Evolutionary conservation across 2,888 invertebrate genomes (phyloP).

Genomic region (Macrophya annulata): DNA sequence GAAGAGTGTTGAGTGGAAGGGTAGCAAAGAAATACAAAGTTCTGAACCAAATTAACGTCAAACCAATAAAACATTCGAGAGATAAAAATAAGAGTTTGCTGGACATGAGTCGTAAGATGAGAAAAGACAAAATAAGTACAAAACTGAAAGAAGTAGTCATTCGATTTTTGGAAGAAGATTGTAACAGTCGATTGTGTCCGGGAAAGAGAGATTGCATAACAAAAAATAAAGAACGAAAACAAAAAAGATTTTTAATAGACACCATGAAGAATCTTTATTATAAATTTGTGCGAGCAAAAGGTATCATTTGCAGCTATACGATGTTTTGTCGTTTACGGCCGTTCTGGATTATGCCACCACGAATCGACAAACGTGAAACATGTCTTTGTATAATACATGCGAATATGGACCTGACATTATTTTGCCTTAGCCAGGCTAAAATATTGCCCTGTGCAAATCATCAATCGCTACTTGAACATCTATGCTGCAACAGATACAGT

Average conservation of each 20-base stretch:
- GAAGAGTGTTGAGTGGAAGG: slow-evolving; percentile 31
- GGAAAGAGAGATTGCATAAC: slow-evolving; percentile 6
- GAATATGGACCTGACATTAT: slow-evolving; percentile 59
- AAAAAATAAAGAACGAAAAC: slow-evolving; percentile 37
- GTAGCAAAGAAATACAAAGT: slow-evolving; percentile 20
- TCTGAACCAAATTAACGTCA: not conserved
- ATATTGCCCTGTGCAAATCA: slow-evolving; percentile 53
- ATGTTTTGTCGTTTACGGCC: slow-evolving; percentile 60
- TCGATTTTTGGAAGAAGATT: slow-evolving; percentile 37
- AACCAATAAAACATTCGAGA: not conserved
- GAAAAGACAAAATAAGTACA: not conserved
- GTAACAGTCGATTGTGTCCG: slow-evolving; percentile 5
- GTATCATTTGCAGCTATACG: slow-evolving; percentile 57
- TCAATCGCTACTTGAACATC: slow-evolving; percentile 12
- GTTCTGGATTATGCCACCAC: slow-evolving; percentile 61
- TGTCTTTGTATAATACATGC: slow-evolving; percentile 59
- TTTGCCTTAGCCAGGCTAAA: slow-evolving; percentile 49
- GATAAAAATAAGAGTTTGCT: not conserved
- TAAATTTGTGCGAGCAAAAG: slow-evolving; percentile 57
- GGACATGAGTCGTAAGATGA: not conserved
- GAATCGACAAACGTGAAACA: slow-evolving; percentile 60
- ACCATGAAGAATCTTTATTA: slow-evolving; percentile 57
- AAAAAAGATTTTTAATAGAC: slow-evolving; percentile 51
- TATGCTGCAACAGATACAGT: slow-evolving; percentile 53
- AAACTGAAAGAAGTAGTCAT: not conserved